phyloP scores from a whole-genome alignment of 2,797 vertebrate genomes.

The Anomalospiza imberbis region DNA sequence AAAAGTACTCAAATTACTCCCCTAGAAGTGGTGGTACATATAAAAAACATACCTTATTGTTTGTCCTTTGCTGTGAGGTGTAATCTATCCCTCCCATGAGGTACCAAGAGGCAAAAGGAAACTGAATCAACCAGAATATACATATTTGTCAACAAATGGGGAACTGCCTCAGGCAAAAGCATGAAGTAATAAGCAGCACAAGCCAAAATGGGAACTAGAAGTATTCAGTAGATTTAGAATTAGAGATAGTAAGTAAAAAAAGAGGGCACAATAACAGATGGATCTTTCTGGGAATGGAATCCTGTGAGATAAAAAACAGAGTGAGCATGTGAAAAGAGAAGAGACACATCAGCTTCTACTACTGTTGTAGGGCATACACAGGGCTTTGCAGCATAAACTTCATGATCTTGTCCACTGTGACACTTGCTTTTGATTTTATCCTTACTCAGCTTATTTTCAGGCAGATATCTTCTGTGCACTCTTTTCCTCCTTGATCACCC shows the following conservation, averaged over 20 bases:
- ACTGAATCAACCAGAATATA: background rate
- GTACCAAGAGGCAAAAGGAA: background rate
- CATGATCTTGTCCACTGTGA: background rate
- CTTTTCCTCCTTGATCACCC: background rate
- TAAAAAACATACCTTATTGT: background rate
- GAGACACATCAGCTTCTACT: background rate
- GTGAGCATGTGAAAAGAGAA: background rate
- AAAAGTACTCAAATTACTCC: background rate
- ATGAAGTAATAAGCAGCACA: background rate
- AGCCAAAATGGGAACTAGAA: background rate
- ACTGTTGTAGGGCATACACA: background rate
- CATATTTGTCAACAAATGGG: background rate
- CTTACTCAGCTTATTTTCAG: background rate
- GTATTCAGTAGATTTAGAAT: background rate
- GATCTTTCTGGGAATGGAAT: background rate
- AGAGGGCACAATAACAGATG: background rate
- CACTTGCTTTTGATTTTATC: background rate
- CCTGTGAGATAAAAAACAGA: background rate
- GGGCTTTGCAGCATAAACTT: background rate
- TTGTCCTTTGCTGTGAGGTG: background rate
- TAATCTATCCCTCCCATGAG: background rate
- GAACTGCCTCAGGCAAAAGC: background rate
- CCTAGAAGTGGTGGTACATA: background rate
- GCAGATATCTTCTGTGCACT: background rate
- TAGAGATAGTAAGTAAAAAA: background rate